Evolutionary conservation across 2,113 vertebrate species (phyloP).

Genomic region (Oryctolagus cuniculus): DNA sequence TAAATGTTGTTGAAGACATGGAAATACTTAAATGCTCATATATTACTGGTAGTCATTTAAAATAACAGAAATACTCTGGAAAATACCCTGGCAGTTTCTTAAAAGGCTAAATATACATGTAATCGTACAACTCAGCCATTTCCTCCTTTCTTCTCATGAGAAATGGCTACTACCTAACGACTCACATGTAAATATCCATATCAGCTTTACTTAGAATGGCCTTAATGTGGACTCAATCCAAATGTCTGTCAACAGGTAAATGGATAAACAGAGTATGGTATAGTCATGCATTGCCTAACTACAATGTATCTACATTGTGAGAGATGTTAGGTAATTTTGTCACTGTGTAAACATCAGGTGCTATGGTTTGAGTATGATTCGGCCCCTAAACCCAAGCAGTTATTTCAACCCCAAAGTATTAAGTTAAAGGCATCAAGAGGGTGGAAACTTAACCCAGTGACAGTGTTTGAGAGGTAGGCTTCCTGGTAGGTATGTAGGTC

Average conservation of each 20-base stretch:
- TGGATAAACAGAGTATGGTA: not conserved
- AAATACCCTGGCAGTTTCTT: not conserved
- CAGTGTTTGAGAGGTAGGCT: no score
- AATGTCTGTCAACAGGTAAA: not conserved
- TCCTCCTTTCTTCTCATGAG: not conserved
- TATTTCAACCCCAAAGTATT: no score
- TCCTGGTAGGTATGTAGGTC: no score
- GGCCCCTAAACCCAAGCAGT: no score
- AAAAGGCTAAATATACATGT: not conserved
- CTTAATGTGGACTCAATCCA: not conserved
- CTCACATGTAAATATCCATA: not conserved
- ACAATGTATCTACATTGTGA: no score
- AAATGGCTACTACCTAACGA: not conserved
- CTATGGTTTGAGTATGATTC: no score
- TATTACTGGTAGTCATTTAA: not conserved
- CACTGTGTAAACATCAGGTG: no score
- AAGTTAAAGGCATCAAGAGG: no score
- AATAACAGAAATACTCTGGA: not conserved
- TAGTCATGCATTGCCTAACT: no score
- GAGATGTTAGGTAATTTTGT: no score
- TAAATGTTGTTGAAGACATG: no score
- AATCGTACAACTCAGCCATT: not conserved
- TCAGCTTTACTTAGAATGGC: not conserved
- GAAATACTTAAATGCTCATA: not conserved
- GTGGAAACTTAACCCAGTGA: no score